A percentile compares a stretch with the other conserved stretches of the same genome.
phyloP scores from a whole-genome alignment of 2,888 invertebrate genomes.

The Brenthis hecate region DNA sequence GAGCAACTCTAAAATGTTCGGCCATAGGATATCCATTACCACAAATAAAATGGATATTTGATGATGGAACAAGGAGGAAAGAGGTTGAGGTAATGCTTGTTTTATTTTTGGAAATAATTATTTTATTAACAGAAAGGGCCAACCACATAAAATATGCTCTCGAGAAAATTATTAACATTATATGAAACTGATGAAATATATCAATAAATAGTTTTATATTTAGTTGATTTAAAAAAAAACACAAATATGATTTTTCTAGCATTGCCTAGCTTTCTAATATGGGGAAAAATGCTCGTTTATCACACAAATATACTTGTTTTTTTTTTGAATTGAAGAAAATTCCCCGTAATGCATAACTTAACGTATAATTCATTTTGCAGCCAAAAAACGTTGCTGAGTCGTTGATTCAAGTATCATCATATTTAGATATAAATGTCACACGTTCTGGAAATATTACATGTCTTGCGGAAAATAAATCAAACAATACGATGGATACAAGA shows the following conservation, averaged over 20 bases:
- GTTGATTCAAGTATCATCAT: conserved; percentile 51
- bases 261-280: no score
- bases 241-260: no score
- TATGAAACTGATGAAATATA: no score
- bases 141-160: no score
- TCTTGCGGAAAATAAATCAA: conserved; percentile 48
- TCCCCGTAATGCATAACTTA: no score
- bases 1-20: conserved; percentile 52
- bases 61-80: conserved; percentile 37
- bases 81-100: not conserved
- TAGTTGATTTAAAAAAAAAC: no score
- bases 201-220: no score
- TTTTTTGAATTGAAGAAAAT: no score
- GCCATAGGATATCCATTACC: conserved; percentile 63
- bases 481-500: conserved; percentile 31
- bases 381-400: conserved; percentile 38
- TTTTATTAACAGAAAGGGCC: no score
- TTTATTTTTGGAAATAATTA: not conserved
- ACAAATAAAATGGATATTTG: conserved; percentile 57
- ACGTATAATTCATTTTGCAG: conserved; percentile 43
- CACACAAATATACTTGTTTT: no score
- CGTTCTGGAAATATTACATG: conserved; percentile 60
- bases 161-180: no score
- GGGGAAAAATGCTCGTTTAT: no score
- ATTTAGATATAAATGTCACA: conserved; percentile 48